A percentile compares a stretch with the other conserved stretches of the same genome.
Conservation (phyloP, 64 coral and sea anemone species). For the Porites australiensis region DNA sequence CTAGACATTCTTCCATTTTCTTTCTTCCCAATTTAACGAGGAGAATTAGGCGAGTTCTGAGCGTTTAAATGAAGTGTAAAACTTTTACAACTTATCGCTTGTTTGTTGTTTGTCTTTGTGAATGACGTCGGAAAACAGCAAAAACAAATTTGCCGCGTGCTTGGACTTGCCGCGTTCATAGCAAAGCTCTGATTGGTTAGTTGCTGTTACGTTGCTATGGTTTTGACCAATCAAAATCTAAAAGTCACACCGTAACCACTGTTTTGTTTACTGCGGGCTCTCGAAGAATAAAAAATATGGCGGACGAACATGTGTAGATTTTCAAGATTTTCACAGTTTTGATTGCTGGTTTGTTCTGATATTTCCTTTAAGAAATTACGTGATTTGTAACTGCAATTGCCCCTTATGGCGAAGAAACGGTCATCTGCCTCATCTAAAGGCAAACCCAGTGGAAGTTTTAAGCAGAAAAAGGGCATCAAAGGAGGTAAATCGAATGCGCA, state of each 20-base stretch:
- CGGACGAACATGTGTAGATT: neutral
- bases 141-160: conserved; percentile 17
- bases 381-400: no score
- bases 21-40: neutral
- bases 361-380: neutral
- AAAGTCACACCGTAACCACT: neutral
- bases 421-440: neutral
- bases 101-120: no score
- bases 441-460: neutral
- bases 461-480: conserved; percentile 9
- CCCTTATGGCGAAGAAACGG: neutral
- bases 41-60: neutral
- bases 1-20: conserved; percentile 10
- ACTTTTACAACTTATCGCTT: no score
- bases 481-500: neutral
- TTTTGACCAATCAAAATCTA: conserved; percentile 9
- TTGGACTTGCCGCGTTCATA: neutral
- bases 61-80: neutral
- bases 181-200: neutral
- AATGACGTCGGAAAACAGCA: no score
- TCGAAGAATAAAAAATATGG: conserved; percentile 11
- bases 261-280: neutral
- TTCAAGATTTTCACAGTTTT: neutral
- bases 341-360: neutral
- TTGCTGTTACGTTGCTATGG: neutral